Conservation (phyloP, 2,113 vertebrate genomes). For the Electrona antarctica region DNA sequence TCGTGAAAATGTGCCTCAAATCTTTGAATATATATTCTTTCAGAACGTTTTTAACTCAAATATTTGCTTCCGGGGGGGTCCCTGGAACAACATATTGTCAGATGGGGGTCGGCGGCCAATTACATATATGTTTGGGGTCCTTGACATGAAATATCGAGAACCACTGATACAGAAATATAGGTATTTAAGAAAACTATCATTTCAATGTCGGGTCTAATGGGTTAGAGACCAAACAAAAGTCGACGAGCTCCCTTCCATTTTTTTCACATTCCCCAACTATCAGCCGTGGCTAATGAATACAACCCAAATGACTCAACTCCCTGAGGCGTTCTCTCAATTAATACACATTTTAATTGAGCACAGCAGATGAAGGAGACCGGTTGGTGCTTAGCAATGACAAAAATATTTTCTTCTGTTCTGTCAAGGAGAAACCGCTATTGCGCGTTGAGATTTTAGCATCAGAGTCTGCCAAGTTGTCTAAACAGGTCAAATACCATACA, state of each 20-base stretch:
- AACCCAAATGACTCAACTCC: constrained; percentile 41
- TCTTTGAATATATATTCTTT: too few species aligned
- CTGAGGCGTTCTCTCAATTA: constrained; percentile 54
- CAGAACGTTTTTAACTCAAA: too few species aligned
- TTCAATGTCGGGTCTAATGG: too few species aligned
- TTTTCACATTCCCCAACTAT: constrained; percentile 51
- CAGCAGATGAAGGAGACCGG: constrained; percentile 26
- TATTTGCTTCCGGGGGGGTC: too few species aligned
- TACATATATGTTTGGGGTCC: too few species aligned
- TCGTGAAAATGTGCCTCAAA: too few species aligned
- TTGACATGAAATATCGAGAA: too few species aligned
- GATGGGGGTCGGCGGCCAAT: too few species aligned
- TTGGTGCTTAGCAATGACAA: constrained; percentile 33
- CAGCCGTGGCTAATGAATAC: constrained; percentile 60
- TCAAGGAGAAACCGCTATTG: constrained; percentile 47
- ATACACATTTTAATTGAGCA: constrained; percentile 63
- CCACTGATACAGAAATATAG: too few species aligned
- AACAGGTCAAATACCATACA: constrained; percentile 31
- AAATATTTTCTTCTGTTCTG: constrained; percentile 28
- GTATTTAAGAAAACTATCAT: too few species aligned
- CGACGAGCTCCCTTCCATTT: constrained; percentile 42
- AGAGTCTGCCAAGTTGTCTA: constrained; percentile 38
- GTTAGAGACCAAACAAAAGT: neutral
- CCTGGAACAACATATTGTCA: too few species aligned
- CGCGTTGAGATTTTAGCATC: constrained; percentile 15